Conservation (phyloP, 2,888 invertebrate genomes). For the Smittia sp. region DNA sequence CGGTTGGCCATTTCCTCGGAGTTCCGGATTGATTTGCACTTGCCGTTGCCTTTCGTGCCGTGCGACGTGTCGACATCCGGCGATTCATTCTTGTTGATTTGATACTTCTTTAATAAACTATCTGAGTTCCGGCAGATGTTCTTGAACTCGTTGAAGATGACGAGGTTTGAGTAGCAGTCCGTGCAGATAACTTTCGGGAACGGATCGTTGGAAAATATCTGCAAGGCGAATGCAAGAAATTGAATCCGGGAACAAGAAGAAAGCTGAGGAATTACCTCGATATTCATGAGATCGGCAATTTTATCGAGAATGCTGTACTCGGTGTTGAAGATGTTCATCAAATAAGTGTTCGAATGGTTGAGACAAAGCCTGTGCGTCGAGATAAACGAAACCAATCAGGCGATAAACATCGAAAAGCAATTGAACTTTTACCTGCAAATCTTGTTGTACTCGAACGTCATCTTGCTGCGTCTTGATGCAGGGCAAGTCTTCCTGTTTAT, state of each 20-base stretch:
- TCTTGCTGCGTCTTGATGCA: background rate
- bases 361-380: background rate
- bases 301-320: constrained; percentile 37
- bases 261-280: constrained; percentile 24
- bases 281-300: constrained; percentile 14
- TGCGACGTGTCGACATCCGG: constrained; percentile 5
- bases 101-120: constrained; percentile 31
- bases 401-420: background rate
- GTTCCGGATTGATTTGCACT: constrained; percentile 37
- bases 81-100: constrained; percentile 32
- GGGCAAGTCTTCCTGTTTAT: too few relatives aligned
- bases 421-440: constrained; percentile 37
- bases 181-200: constrained; percentile 39
- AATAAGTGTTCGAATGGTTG: constrained; percentile 24
- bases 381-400: background rate
- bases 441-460: constrained; percentile 40
- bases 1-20: constrained; percentile 36
- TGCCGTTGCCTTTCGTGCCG: constrained; percentile 30
- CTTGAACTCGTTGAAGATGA: constrained; percentile 38
- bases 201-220: constrained; percentile 33
- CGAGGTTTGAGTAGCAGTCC: constrained; percentile 37
- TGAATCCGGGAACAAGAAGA: constrained; percentile 27
- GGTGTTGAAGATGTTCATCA: constrained; percentile 38
- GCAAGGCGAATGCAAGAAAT: background rate
- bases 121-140: constrained; percentile 23